phyloP scores from a whole-genome alignment of 2,113 vertebrate species.

The Pyrgilauda ruficollis region DNA sequence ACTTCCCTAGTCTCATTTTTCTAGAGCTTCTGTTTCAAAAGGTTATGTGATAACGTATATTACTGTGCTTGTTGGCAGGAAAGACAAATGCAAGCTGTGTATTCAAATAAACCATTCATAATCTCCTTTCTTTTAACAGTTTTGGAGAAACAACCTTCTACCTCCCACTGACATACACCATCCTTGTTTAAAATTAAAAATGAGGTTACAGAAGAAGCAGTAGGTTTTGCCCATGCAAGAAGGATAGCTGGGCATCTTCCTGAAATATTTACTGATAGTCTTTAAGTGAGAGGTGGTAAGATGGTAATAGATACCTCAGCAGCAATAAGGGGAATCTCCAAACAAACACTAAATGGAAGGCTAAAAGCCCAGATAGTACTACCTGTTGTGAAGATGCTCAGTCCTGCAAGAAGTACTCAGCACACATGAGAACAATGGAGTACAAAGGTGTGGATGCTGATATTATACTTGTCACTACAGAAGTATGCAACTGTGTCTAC shows the following conservation, averaged over 20 bases:
- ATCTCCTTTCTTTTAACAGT: not conserved
- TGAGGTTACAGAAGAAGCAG: not conserved
- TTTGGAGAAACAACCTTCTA: not conserved
- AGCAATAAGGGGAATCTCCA: not conserved
- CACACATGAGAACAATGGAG: accelerated
- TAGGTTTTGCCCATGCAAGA: not conserved
- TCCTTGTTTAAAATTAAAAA: not conserved
- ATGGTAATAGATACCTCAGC: not conserved
- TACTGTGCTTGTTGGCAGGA: not conserved
- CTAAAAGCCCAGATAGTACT: not conserved
- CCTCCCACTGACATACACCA: not conserved
- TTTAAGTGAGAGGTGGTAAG: not conserved
- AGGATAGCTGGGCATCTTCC: not conserved
- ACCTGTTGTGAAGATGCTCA: not conserved
- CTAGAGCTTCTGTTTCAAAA: slow-evolving; percentile 52
- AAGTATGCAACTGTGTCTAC: not conserved
- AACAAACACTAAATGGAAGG: not conserved
- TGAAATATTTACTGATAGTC: not conserved
- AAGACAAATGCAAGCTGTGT: not conserved
- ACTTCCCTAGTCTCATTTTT: slow-evolving; percentile 52
- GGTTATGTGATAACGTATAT: slow-evolving; percentile 11
- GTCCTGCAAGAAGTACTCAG: not conserved
- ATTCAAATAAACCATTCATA: not conserved
- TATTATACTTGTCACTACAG: not conserved
- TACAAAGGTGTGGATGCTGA: not conserved